Evolutionary conservation across 2,888 invertebrate species (phyloP), one percentile per base, ranked within the genome.

Genomic region (Ectemnius cavifrons): DNA sequence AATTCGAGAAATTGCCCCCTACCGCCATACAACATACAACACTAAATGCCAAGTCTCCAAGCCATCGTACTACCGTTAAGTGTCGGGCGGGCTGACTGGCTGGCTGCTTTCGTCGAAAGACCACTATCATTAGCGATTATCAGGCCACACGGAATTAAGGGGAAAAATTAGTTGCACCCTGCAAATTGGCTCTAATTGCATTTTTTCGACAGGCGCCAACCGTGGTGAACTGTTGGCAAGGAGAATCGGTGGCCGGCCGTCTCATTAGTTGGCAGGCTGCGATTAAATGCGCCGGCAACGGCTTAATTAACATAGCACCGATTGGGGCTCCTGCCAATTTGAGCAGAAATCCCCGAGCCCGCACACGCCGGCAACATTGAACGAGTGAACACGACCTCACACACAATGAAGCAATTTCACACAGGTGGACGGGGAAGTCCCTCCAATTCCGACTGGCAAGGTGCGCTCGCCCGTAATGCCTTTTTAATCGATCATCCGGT

Each of bases 271-370:
- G 23, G 23, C 13, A 57, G 46, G 45, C 37, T 52, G 70, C 74
- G 74, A 74, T 76, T 74, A 76, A 66, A 70, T 57, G 27, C 59
- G 62, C 58, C 61, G 76, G 64, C 28, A 74, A 76, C 71, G 20
- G 37, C 70, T 74, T 76, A 71, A 76, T 76, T 74, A 76, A 58
- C 75, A 74, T 76, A 56, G 71, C 37, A 46, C 57, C 37, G 28
- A 49, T 27, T 46, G n/a, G 11, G n/a, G 28, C 4, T 16, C 0
- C 65, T 20, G 52, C 14, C 65, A 49, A 37, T 16, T 28, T n/a
- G 45, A 37, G 64, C 61, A 13, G 20, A 37, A 37, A 37, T 37
- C 16, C 20, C 14, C 4, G 14, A 1, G 13, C 3, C 46, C 18
- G 16, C 28, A 28, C 14, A 46, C 45, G 45, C 6, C n/a, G 27